Percentiles rank a stretch among this genome's conserved stretches.
phyloP scores from a whole-genome alignment of 2,113 vertebrate genomes.

The Pedionomus torquatus region DNA sequence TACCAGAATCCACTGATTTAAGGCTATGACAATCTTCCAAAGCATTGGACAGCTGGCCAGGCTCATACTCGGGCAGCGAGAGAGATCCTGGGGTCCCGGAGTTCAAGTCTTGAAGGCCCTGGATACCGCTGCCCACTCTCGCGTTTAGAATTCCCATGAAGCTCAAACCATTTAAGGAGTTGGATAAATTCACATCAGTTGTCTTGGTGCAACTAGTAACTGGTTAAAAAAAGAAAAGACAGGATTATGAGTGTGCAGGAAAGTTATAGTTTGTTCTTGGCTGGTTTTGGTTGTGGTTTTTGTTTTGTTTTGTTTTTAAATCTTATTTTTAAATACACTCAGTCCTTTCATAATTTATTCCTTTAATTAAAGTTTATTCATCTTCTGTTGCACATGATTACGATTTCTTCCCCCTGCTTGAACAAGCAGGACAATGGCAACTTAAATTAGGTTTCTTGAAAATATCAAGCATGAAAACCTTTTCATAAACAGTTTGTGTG shows the following conservation, averaged over 20 bases:
- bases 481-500: background rate
- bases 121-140: slow-evolving; percentile 26
- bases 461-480: background rate
- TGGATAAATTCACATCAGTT: slow-evolving; percentile 61
- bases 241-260: background rate
- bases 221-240: slow-evolving; percentile 15
- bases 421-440: background rate
- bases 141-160: slow-evolving; percentile 63
- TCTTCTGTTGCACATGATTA: background rate
- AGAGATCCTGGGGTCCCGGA: background rate
- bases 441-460: slow-evolving; percentile 1
- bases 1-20: slow-evolving; percentile 90
- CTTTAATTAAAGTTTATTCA: slow-evolving; percentile 2
- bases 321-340: background rate
- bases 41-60: slow-evolving; percentile 46
- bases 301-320: background rate
- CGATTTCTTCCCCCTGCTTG: background rate
- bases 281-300: background rate
- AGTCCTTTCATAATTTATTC: background rate
- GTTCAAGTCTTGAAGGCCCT: slow-evolving; percentile 36
- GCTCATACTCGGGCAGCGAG: slow-evolving; percentile 55
- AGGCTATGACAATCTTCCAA: slow-evolving; percentile 82
- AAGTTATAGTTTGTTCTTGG: background rate
- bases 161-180: slow-evolving; percentile 68
- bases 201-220: slow-evolving; percentile 73